These are phyloP conservation scores for Etheostoma perlongum DNA, from an alignment of 2,797 vertebrate species.

Conservation along the genomic window DNA sequence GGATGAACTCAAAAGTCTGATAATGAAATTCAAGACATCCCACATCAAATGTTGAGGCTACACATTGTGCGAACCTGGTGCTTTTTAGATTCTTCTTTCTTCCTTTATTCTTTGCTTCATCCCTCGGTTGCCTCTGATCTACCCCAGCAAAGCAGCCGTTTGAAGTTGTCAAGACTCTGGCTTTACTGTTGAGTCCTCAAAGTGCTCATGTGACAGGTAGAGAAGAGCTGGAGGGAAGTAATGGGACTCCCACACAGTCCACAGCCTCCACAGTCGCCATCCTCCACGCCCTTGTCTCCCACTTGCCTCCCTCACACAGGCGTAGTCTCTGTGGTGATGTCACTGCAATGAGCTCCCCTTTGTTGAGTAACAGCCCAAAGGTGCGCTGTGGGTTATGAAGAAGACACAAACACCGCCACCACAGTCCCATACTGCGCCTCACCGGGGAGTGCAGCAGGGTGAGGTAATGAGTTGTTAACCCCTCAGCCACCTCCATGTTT, in stretches of 20 bases:
- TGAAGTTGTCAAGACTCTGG: constrained; percentile 74
- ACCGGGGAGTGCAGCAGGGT: constrained; percentile 41
- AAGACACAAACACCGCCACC: constrained; percentile 27
- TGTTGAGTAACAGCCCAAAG: constrained; percentile 71
- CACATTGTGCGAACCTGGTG: constrained; percentile 37
- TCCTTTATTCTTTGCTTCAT: constrained; percentile 60
- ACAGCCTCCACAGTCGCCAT: constrained; percentile 47
- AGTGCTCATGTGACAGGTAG: constrained; percentile 78
- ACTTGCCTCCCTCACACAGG: constrained; percentile 25
- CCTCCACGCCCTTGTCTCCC: constrained; percentile 51
- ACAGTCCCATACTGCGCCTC: constrained; percentile 34
- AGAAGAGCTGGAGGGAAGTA: constrained; percentile 73
- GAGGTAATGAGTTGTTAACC: constrained; percentile 75
- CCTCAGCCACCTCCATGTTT: constrained; percentile 51
- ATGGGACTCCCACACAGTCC: constrained; percentile 72
- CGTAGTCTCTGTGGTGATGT: constrained; percentile 59
- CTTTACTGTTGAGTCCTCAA: constrained; percentile 75
- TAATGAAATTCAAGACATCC: constrained; percentile 64
- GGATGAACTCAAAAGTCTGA: constrained; percentile 50
- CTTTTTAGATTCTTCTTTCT: constrained; percentile 55
- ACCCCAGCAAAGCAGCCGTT: constrained; percentile 66
- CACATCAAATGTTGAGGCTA: constrained; percentile 44
- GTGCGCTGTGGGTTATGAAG: constrained; percentile 58
- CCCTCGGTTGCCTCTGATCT: constrained; percentile 70
- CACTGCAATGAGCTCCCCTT: constrained; percentile 59